A percentile compares a stretch with the other conserved stretches of the same genome.
These are phyloP conservation scores for Lutjanus campechanus DNA, from an alignment of 2,797 vertebrate species.

Conservation along the genomic window DNA sequence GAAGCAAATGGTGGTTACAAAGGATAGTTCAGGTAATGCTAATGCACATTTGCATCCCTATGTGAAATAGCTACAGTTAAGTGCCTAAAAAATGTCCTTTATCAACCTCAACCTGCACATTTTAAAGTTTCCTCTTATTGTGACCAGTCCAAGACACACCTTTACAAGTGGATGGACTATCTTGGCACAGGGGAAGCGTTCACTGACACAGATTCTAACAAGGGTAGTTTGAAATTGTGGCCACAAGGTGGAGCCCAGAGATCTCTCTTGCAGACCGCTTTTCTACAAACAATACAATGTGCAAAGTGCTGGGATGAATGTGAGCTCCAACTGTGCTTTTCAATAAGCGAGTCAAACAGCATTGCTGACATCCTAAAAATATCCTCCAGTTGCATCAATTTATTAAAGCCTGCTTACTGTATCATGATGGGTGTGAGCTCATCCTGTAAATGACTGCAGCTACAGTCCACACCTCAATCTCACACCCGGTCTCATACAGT, in stretches of 20 bases:
- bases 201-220: too few relatives aligned
- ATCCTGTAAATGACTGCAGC: slow-evolving; percentile 19
- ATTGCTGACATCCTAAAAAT: slow-evolving; percentile 30
- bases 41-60: too few relatives aligned
- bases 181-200: too few relatives aligned
- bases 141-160: too few relatives aligned
- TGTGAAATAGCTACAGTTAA: too few relatives aligned
- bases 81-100: too few relatives aligned
- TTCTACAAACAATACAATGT: not conserved
- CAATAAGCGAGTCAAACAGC: slow-evolving; percentile 23
- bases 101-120: too few relatives aligned
- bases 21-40: too few relatives aligned
- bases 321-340: not conserved
- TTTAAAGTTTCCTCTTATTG: too few relatives aligned
- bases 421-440: slow-evolving; percentile 26
- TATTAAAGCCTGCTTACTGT: not conserved
- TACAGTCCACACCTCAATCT: slow-evolving; percentile 10
- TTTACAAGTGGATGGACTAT: too few relatives aligned
- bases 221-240: not conserved
- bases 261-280: not conserved
- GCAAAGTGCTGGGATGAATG: not conserved
- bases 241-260: slow-evolving; percentile 65
- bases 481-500: slow-evolving; percentile 11
- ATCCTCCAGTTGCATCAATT: not conserved
- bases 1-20: too few relatives aligned